Conservation (phyloP, 2,113 vertebrate genomes). For the Seriola aureovittata region DNA sequence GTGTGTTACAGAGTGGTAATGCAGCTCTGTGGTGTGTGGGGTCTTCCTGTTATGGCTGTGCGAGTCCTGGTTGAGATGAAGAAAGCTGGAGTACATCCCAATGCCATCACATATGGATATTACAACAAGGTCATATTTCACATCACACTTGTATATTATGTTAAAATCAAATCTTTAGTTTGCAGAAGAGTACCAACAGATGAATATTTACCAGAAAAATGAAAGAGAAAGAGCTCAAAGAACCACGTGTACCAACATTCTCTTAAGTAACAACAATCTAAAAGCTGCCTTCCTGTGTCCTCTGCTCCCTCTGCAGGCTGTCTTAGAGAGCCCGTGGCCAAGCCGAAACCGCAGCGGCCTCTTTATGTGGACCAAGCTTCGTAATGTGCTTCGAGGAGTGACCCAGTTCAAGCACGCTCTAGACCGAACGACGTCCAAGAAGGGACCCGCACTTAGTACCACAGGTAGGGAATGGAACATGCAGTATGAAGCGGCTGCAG, state of each 20-base stretch:
- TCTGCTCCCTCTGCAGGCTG: conserved; percentile 84
- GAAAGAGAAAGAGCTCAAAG: not conserved
- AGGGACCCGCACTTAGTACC: conserved; percentile 67
- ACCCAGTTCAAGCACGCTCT: conserved; percentile 91
- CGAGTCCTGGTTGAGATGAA: conserved; percentile 97
- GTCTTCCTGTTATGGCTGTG: conserved; percentile 95
- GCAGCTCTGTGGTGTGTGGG: conserved; percentile 96
- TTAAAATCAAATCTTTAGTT: not conserved
- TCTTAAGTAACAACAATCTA: not conserved
- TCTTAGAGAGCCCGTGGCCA: conserved; percentile 96
- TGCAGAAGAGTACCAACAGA: not conserved
- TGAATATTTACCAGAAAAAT: not conserved
- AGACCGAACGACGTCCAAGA: conserved; percentile 75
- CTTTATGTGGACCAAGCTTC: conserved; percentile 97
- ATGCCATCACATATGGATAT: conserved; percentile 98
- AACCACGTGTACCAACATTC: not conserved
- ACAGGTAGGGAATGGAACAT: conserved; percentile 83
- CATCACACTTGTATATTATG: not conserved
- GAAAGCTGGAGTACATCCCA: conserved; percentile 93
- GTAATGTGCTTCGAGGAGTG: conserved; percentile 91
- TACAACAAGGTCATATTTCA: conserved; percentile 93
- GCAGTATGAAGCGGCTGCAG: not conserved
- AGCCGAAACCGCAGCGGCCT: conserved; percentile 93
- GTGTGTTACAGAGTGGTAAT: conserved; percentile 98
- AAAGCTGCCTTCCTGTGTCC: not conserved